These are phyloP conservation scores for Sabellastarte sp. DNA, from an alignment of 2,888 invertebrate species.

Conservation along the genomic window DNA sequence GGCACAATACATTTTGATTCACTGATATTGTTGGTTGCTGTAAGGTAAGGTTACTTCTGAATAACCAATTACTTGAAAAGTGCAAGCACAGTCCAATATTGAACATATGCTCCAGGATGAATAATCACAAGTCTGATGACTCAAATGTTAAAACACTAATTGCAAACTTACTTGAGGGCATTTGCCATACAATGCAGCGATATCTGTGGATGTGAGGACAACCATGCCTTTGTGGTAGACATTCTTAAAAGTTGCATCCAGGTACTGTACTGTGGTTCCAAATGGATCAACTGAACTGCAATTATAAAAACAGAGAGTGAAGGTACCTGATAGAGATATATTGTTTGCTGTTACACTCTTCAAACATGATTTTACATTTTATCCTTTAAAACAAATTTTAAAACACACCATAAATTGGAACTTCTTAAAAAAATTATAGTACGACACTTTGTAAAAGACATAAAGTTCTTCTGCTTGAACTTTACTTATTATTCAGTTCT, in stretches of 20 bases:
- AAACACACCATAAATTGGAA: too few relatives aligned
- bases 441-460: too few relatives aligned
- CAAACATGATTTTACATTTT: too few relatives aligned
- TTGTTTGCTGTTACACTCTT: too few relatives aligned
- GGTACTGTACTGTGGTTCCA: slow-evolving; percentile 37
- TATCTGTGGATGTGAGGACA: slow-evolving; percentile 46
- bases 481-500: too few relatives aligned
- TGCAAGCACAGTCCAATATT: not conserved
- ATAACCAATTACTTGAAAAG: slow-evolving; percentile 19
- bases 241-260: slow-evolving; percentile 46
- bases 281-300: slow-evolving; percentile 38
- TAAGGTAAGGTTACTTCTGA: too few relatives aligned
- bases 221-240: slow-evolving; percentile 42
- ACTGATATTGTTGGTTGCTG: too few relatives aligned
- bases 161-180: slow-evolving; percentile 34
- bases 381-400: too few relatives aligned
- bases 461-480: too few relatives aligned
- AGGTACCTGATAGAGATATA: not conserved
- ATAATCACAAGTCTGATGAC: not conserved
- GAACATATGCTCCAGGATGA: not conserved
- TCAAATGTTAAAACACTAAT: too few relatives aligned
- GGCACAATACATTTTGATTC: too few relatives aligned
- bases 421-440: too few relatives aligned
- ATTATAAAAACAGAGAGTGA: not conserved
- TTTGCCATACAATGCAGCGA: slow-evolving; percentile 47